Base-by-base conservation (phyloP, 2,113 vertebrate species). In the Cyprinus carpio region DNA sequence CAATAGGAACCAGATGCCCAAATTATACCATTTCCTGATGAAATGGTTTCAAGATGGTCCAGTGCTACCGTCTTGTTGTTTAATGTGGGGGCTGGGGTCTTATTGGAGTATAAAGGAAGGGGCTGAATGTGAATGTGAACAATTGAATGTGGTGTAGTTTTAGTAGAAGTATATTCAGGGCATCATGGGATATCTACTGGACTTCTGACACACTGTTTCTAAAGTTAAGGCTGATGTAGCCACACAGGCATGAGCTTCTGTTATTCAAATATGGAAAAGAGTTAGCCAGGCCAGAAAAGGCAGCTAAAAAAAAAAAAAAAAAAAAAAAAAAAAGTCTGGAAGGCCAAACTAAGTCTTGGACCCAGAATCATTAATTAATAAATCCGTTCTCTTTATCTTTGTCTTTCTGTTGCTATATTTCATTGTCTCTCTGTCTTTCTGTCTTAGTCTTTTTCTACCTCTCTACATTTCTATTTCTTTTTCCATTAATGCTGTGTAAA, bases 1-100 rank as follows among this genome's bases (percentile, higher is more conserved):
- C 65, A 85, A 85, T 81, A 15, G 76, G 64, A 81, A 74, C 84
- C 84, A 85, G 84, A 81, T 85, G 84, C 77, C 84, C 69, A 80
- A 81, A 81, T 85, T 72, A 62, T 34, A 81, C 65, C 34, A 74
- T 81, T 81, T 85, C 65, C 84, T 81, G 51, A 62, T 6, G 1
- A 54, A 81, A 81, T 85, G 51, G 54, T 56, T 85, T 85, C 84
- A 85, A 85, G 75, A 85, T 79, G 84, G 29, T 18, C 62, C 9
- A 2, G 31, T 49, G 80, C 80, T 81, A 81, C 80, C 18, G 80
- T 81, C 8, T 20, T 49, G 60, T 69, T 29, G 58, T 43, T 80
- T 64, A 81, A 64, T 81, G 15, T 81, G 62, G 13, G n/a, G 25
- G 43, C 11, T 7, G 16, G 25, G 40, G 62, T 67, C 27, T 13